These are phyloP conservation scores for Cephus pulcher DNA, from an alignment of 2,888 invertebrate genomes.

Conservation along the genomic window DNA sequence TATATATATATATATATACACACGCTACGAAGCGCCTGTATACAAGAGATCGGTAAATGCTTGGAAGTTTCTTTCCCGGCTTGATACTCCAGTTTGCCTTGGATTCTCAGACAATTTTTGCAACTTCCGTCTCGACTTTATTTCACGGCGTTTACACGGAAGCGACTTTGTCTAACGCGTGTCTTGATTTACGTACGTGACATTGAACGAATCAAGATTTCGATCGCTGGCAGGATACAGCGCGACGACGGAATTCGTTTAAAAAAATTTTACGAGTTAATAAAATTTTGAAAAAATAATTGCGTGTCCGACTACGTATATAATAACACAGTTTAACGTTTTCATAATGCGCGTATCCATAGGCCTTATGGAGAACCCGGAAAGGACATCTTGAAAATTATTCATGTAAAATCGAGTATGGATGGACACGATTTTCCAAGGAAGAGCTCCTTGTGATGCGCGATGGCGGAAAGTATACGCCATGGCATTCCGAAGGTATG, in stretches of 20 bases:
- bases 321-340: neutral
- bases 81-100: slow-evolving; percentile 32
- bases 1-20: no score
- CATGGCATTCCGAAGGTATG: slow-evolving; percentile 38
- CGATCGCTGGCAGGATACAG: neutral
- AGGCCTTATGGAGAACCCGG: neutral
- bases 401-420: slow-evolving; percentile 31
- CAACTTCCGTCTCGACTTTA: slow-evolving; percentile 18
- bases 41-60: slow-evolving; percentile 23
- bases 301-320: neutral
- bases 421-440: slow-evolving; percentile 31
- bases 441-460: slow-evolving; percentile 43
- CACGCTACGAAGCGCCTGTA: no score
- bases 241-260: neutral
- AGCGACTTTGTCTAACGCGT: neutral
- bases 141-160: neutral
- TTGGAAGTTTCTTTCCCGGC: slow-evolving; percentile 18
- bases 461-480: slow-evolving; percentile 40
- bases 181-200: neutral
- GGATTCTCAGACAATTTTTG: slow-evolving; percentile 25
- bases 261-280: neutral
- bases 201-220: neutral
- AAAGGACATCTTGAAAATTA: neutral
- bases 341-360: neutral
- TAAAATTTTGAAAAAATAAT: neutral